These are phyloP conservation scores for Temnopleurus reevesii DNA, from an alignment of 53 echinoderm and acorn worm species.

Conservation along the genomic window DNA sequence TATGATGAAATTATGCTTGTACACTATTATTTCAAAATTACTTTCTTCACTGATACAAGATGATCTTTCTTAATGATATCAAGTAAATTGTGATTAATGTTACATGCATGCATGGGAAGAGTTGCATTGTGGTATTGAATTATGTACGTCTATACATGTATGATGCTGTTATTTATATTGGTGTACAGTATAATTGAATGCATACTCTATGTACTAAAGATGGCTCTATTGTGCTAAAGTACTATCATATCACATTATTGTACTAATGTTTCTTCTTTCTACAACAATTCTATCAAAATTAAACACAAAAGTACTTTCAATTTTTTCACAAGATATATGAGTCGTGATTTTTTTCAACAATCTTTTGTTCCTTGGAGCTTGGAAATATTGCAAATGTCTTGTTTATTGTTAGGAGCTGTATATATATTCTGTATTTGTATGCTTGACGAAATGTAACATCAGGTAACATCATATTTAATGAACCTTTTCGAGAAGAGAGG, in stretches of 20 bases:
- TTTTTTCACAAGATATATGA: neutral
- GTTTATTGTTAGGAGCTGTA: slow-evolving; percentile 2
- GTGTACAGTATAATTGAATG: neutral
- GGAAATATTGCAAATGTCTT: neutral
- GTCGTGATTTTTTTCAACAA: neutral
- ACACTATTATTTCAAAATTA: neutral
- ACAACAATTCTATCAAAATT: neutral
- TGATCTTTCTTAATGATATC: too few relatives aligned
- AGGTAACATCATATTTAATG: too few relatives aligned
- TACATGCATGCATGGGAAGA: too few relatives aligned
- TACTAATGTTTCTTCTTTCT: neutral
- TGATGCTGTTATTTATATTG: too few relatives aligned
- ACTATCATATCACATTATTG: neutral
- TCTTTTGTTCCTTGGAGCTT: neutral
- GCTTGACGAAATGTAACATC: neutral
- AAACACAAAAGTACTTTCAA: slow-evolving; percentile 8
- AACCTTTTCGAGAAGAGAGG: too few relatives aligned
- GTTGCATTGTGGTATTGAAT: neutral
- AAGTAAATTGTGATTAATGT: too few relatives aligned
- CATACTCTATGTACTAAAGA: neutral
- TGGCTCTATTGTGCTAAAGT: neutral
- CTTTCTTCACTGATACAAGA: neutral
- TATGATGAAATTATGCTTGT: neutral
- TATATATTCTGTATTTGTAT: neutral
- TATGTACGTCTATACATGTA: neutral